phyloP scores from a whole-genome alignment of 2,888 invertebrate species.

The Ctena decussata region DNA sequence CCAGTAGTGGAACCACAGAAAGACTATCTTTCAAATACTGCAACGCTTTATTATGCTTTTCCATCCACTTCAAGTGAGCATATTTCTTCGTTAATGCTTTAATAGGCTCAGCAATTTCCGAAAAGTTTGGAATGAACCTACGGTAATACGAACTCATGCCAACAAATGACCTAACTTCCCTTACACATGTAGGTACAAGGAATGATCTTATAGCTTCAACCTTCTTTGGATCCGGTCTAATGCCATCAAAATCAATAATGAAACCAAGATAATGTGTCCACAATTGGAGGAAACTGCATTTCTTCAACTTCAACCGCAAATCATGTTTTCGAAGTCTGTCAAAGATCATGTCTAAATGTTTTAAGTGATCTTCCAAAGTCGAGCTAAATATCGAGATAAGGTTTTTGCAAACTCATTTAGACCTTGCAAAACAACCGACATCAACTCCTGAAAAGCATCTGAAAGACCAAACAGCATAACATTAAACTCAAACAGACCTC shows the following conservation, averaged over 20 bases:
- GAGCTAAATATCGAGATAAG: background rate
- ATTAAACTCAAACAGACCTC: background rate
- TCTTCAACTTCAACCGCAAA: background rate
- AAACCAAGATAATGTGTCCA: background rate
- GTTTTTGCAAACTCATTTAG: background rate
- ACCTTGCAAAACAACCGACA: background rate
- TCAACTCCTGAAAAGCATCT: background rate
- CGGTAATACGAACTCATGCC: too few relatives aligned
- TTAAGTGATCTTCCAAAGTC: background rate
- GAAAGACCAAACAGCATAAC: background rate
- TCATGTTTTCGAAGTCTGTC: background rate
- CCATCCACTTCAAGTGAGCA: too few relatives aligned
- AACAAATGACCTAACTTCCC: too few relatives aligned
- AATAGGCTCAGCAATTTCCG: too few relatives aligned
- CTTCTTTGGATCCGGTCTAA: background rate
- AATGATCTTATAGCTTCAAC: too few relatives aligned
- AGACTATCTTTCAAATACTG: too few relatives aligned
- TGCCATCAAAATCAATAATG: background rate
- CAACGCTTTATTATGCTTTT: too few relatives aligned
- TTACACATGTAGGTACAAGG: too few relatives aligned
- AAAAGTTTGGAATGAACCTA: too few relatives aligned
- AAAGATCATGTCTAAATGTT: background rate
- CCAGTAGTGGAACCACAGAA: too few relatives aligned
- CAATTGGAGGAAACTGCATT: background rate
- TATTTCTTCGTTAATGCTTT: too few relatives aligned